Base-by-base conservation (phyloP, 2,888 invertebrate genomes). In the Caenorhabditis afra region DNA sequence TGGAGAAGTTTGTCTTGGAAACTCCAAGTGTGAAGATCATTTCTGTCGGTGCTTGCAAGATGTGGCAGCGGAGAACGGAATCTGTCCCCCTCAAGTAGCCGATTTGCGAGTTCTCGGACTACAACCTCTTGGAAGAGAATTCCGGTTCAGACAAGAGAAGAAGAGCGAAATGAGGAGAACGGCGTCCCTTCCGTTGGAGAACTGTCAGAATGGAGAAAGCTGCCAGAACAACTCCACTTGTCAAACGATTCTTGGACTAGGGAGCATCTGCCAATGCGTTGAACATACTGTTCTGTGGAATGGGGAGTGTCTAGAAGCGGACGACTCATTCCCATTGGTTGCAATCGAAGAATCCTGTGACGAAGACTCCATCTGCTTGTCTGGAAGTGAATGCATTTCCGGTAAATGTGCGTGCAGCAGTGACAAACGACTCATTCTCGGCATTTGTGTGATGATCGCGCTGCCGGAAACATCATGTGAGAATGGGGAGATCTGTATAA, bases 41-140 rank as follows among this genome's bases (percentile, higher is more conserved):
- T 88, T 84, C 82, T 89, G 89, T 61, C 81, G 86, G 8, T 89
- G 89, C 52, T 81, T 86, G 1, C 82, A 77, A 50, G 87, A 86
- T 14, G 83, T 75, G 20, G 58, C 70, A 3, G 81, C 87, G 16
- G 83, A 86, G 52, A 86, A 86, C 73, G 87, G 87, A 5, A 76
- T 86, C 4, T 89, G 89, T 55, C 77, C 82, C 3, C 45, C 79
- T 18, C 73, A 79, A 52, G 61, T 58, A 16, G 73, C 73, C 47
- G 67, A 73, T 20, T 37, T 73, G 3, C 35, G 73, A 52, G 52
- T 79, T 3, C 52, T 73, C 0, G 79, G 79, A 8, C 49, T 79
- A 0, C 67, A 73, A 12, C 73, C 73, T 8, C 50, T 78, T 0
- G 64, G 41, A 1, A 59, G 39, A 68, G 68, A 74, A 20, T 45